Percentiles rank a stretch among this genome's conserved stretches.
Evolutionary conservation across 2,888 invertebrate genomes (phyloP).

Genomic region (Nemotelus nigrinus): DNA sequence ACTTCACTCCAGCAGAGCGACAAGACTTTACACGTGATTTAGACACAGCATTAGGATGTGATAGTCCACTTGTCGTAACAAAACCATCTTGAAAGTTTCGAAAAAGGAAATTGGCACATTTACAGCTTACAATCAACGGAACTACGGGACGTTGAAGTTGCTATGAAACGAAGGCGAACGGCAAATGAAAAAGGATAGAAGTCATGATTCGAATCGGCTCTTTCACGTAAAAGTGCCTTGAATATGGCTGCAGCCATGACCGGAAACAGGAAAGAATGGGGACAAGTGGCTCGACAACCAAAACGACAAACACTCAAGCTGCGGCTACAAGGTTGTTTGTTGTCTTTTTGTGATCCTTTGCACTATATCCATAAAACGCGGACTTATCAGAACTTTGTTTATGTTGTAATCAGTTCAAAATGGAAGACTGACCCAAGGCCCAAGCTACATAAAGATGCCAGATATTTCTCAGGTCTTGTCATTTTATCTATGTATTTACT

Average conservation of each 20-base stretch:
- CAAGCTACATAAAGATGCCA: not conserved
- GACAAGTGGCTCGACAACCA: conserved; percentile 3
- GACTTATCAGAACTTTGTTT: not conserved
- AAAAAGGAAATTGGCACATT: conserved; percentile 42
- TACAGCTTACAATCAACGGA: conserved; percentile 44
- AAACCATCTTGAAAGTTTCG: conserved; percentile 23
- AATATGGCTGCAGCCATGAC: no score
- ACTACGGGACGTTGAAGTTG: conserved; percentile 15
- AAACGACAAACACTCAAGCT: conserved; percentile 11
- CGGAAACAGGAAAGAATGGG: not conserved
- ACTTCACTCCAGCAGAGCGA: not conserved
- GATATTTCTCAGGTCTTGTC: not conserved
- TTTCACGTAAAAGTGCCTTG: no score
- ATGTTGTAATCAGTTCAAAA: not conserved
- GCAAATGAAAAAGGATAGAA: not conserved
- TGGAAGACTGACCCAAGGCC: not conserved
- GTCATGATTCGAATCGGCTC: no score
- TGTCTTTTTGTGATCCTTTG: not conserved
- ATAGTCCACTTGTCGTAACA: conserved; percentile 21
- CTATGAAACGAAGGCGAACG: not conserved
- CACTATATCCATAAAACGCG: not conserved
- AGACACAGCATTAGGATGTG: not conserved
- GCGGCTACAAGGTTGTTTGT: conserved; percentile 4
- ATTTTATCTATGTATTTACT: not conserved
- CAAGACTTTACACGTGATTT: conserved; percentile 37